Base-by-base conservation (phyloP, 2,113 vertebrate genomes). In the Struthidea cinerea region DNA sequence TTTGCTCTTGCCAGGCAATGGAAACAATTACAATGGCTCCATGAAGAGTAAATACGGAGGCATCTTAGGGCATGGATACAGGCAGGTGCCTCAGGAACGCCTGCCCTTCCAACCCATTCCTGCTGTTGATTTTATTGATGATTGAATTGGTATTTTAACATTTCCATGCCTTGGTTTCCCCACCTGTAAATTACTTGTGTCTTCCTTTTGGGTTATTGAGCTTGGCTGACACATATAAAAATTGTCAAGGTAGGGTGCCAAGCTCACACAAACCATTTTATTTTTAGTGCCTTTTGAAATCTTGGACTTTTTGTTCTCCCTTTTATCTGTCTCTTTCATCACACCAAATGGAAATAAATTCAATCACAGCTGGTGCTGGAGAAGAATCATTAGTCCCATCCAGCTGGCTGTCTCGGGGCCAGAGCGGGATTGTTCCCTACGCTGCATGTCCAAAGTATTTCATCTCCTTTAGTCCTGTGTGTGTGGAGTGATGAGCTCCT, bases 231-330 rank as follows among this genome's bases (percentile, higher is more conserved):
- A 8, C 6, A 4, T 15, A 16, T 10, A 39, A 80, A 91, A 91
- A 57, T 11, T 75, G 73, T 68, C 92, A 86, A 95, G 95, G 90
- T 94, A 55, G 68, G 47, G 75, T 81, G 87, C 92, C 71, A 74
- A 84, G 55, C 26, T 3, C 89, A 75, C 75, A 22, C 85, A 70
- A 87, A 68, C 64, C 11, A 0, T 23, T 96, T 93, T 95, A 96
- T 96, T 96, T 96, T 96, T 94, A 89, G 64, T 10, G 42, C 41
- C 47, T 90, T 92, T 94, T 88, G 79, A 94, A 94, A 90, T 83
- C 83, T 81, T 71, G 89, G 87, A 32, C 78, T 77, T 90, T 95
- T 90, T 96, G 74, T 96, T 96, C 94, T 93, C 79, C 75, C 89
- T 90, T 95, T 94, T 92, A 92, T 95, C 89, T 11, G 8, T 78